Evolutionary conservation across 2,113 vertebrate species (phyloP), one percentile per base, ranked within the genome.

Genomic region (Ctenomys sociabilis): DNA sequence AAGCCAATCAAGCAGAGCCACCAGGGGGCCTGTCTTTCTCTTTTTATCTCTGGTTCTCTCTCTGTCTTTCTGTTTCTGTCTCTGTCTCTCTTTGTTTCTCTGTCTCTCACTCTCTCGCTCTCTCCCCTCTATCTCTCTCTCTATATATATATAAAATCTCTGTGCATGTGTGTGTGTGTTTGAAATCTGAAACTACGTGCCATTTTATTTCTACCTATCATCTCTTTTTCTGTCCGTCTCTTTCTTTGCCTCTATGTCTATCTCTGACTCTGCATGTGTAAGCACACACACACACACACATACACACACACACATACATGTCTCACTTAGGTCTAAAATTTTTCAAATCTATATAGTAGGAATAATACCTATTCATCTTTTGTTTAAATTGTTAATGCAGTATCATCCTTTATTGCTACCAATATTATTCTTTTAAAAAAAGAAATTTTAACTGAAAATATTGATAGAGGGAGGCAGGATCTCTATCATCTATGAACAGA

Each of bases 381-480:
- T 63, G 78, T 85, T 90, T 40, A 91, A 97, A 84, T 22, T 75
- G 49, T 37, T 40, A 45, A 80, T 43, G 5, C 61, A n/a, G 72
- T 17, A 61, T 66, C 61, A 91, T 86, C 45, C 7, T 86, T 92
- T 54, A 94, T 84, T 91, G 49, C 4, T 91, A 63, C 7, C 7
- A 68, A 24, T 88, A 59, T 35, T 94, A 81, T 84, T 16, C 16
- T 57, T 57, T 17, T 19, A 32, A 10, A 93, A 70, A 66, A 86
- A 85, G 75, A 94, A 82, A 95, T 35, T 77, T 54, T 45, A 72
- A 89, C 28, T 49, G 68, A 90, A 95, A 93, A 68, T 49, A 83
- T 5, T 93, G 45, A 89, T 37, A 90, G 78, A 85, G 3, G 17
- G 73, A 88, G 64, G 80, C 70, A 93, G 45, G 85, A 70, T 57